Percentiles rank a stretch among this genome's conserved stretches.
Evolutionary conservation across 2,888 invertebrate species (phyloP).

Genomic region (Arge pagana): DNA sequence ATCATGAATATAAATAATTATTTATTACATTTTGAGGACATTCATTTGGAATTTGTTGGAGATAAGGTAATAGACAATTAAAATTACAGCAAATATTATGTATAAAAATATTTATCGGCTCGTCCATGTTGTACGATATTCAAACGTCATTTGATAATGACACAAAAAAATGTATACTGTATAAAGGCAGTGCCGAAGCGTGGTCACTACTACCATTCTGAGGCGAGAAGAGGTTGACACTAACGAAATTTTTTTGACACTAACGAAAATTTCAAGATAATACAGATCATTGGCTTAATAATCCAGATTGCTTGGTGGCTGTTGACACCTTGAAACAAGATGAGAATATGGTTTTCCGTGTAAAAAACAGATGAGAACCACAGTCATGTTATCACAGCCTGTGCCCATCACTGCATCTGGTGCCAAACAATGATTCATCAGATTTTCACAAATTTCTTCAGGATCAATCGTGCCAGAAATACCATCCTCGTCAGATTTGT

Average conservation of each 20-base stretch:
- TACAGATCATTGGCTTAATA: slow-evolving; percentile 8
- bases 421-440: slow-evolving; percentile 93
- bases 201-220: background rate
- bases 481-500: slow-evolving; percentile 53
- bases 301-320: slow-evolving; percentile 8
- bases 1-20: too few species aligned
- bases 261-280: slow-evolving; percentile 11
- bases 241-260: background rate
- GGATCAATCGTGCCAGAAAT: slow-evolving; percentile 86
- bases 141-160: slow-evolving; percentile 2
- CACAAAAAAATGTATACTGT: background rate
- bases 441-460: slow-evolving; percentile 92
- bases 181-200: slow-evolving; percentile 4
- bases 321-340: slow-evolving; percentile 50
- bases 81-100: slow-evolving; percentile 1
- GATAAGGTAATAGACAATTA: too few species aligned
- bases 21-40: too few species aligned
- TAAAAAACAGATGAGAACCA: slow-evolving; percentile 82
- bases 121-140: slow-evolving; percentile 15
- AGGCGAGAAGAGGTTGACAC: background rate
- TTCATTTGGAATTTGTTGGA: too few species aligned
- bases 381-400: slow-evolving; percentile 99
- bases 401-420: slow-evolving; percentile 97
- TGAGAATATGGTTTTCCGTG: slow-evolving; percentile 62
- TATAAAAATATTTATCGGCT: slow-evolving; percentile 21